These are phyloP conservation scores for Trichogramma pretiosum DNA, from an alignment of 1,140 invertebrate species.

Conservation along the genomic window DNA sequence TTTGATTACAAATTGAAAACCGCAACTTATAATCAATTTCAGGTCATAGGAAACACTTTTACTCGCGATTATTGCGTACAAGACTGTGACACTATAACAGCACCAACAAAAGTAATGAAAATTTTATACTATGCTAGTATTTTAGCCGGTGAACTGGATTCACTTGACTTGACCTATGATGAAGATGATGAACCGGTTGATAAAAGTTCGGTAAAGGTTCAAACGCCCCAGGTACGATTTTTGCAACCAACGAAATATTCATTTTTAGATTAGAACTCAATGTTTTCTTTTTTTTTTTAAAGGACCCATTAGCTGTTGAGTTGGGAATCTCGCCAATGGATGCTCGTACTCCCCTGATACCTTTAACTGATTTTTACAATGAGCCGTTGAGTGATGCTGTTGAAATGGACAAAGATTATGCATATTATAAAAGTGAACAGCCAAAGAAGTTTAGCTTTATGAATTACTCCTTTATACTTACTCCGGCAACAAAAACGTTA, in stretches of 20 bases:
- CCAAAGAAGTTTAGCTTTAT: constrained; percentile 82
- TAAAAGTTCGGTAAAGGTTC: too few relatives aligned
- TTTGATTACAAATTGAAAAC: background rate
- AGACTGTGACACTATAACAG: constrained; percentile 72
- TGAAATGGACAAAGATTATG: constrained; percentile 88
- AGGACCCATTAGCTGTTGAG: constrained; percentile 44
- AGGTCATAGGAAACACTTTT: constrained; percentile 69
- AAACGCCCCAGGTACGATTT: constrained; percentile 30
- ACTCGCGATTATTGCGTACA: constrained; percentile 68
- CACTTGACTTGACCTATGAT: constrained; percentile 46
- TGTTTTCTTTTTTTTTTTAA: background rate
- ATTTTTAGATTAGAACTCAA: too few relatives aligned
- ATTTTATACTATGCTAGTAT: constrained; percentile 87
- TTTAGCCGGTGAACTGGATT: constrained; percentile 70
- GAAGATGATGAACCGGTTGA: too few relatives aligned
- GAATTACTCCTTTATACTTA: constrained; percentile 83
- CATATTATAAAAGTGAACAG: constrained; percentile 69
- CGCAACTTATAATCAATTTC: constrained; percentile 8
- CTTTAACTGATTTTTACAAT: constrained; percentile 87
- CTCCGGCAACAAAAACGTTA: constrained; percentile 83
- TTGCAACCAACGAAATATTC: too few relatives aligned
- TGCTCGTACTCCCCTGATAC: constrained; percentile 70
- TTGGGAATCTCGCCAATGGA: constrained; percentile 70
- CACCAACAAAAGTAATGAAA: constrained; percentile 77
- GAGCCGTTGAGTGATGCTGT: constrained; percentile 84